These are phyloP conservation scores for Embidobia sp. DNA, from an alignment of 2,888 invertebrate species.

Conservation along the genomic window DNA sequence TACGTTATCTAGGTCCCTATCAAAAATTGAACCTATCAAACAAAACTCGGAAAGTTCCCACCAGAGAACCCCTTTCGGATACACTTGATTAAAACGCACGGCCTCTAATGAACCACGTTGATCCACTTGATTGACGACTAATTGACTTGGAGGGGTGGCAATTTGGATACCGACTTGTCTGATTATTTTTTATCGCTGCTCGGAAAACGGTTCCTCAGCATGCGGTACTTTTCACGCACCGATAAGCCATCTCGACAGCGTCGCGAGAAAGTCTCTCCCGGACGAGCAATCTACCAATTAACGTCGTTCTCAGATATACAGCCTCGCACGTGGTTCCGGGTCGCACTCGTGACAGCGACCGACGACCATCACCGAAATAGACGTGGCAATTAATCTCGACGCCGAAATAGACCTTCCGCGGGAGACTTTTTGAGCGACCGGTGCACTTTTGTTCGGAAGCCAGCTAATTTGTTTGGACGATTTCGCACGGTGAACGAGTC, in stretches of 20 bases:
- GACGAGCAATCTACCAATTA: slow-evolving; percentile 52
- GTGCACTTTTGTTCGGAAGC: slow-evolving; percentile 12
- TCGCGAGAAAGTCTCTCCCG: slow-evolving; percentile 1
- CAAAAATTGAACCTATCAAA: too few relatives aligned
- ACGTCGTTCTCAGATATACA: slow-evolving; percentile 41
- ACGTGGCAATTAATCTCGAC: slow-evolving; percentile 29
- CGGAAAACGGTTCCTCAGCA: slow-evolving; percentile 8
- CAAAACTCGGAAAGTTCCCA: neutral
- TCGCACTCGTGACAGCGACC: slow-evolving; percentile 19
- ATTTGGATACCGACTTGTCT: neutral
- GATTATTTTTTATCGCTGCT: slow-evolving; percentile 2
- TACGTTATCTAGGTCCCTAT: too few relatives aligned
- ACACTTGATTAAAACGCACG: slow-evolving; percentile 11
- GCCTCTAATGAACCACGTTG: slow-evolving; percentile 16
- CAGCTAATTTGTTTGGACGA: slow-evolving; percentile 21
- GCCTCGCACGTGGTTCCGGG: slow-evolving; percentile 37
- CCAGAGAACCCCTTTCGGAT: neutral
- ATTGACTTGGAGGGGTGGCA: slow-evolving; percentile 13
- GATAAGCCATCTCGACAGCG: slow-evolving; percentile 3
- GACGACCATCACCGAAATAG: slow-evolving; percentile 33
- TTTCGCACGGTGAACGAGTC: slow-evolving; percentile 3
- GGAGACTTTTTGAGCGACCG: slow-evolving; percentile 12
- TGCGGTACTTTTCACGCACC: slow-evolving; percentile 28
- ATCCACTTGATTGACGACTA: slow-evolving; percentile 15
- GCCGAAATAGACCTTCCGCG: slow-evolving; percentile 39